Conservation (phyloP, 2,888 invertebrate species). For the Aplocera efformata region DNA sequence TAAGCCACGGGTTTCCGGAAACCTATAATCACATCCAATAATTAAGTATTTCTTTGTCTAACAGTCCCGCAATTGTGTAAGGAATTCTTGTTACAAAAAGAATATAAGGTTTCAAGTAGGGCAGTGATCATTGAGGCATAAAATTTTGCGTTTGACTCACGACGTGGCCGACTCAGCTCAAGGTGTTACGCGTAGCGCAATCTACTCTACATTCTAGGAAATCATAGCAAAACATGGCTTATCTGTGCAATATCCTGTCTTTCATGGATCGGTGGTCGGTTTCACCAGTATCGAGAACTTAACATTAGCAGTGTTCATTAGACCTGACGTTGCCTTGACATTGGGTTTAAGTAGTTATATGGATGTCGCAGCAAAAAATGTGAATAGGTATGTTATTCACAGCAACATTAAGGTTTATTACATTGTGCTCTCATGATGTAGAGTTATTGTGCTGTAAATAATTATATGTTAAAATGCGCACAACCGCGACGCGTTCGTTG, state of each 20-base stretch:
- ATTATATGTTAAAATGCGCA: constrained; percentile 46
- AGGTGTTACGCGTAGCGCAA: constrained; percentile 31
- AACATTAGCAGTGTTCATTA: constrained; percentile 7
- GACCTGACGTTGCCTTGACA: constrained; percentile 15
- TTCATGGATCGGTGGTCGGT: constrained; percentile 29
- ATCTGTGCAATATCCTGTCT: constrained; percentile 37
- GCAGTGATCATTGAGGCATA: constrained; percentile 48
- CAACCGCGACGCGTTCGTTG: constrained; percentile 47
- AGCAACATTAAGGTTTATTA: constrained; percentile 40
- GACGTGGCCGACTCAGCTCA: constrained; percentile 31
- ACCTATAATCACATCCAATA: neutral
- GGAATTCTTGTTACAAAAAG: constrained; percentile 28
- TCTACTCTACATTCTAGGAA: constrained; percentile 41
- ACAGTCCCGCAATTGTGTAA: constrained; percentile 3
- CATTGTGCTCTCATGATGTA: constrained; percentile 38
- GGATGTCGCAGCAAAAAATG: constrained; percentile 31
- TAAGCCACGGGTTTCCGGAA: constrained; percentile 1
- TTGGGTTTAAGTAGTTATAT: constrained; percentile 5
- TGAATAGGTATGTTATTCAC: constrained; percentile 33
- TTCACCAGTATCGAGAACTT: constrained; percentile 16
- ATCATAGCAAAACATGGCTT: constrained; percentile 26
- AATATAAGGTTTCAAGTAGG: constrained; percentile 16
- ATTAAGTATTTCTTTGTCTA: constrained; percentile 1
- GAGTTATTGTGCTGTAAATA: constrained; percentile 54
- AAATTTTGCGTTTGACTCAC: constrained; percentile 52